A percentile compares a stretch with the other conserved stretches of the same genome.
Conservation (phyloP, 2,113 vertebrate genomes). For the Dasyprocta punctata region DNA sequence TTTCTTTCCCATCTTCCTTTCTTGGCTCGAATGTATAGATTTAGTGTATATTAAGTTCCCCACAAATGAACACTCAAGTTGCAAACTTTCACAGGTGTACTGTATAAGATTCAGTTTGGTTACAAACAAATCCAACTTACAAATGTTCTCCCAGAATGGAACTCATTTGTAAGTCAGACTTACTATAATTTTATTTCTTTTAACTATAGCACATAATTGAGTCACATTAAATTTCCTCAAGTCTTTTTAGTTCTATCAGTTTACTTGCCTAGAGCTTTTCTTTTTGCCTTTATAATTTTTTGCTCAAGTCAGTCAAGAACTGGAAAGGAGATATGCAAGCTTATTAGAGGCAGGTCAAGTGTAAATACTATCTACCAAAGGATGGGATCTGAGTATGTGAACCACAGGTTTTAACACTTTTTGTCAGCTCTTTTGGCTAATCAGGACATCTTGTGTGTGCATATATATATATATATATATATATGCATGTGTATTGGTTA, state of each 20-base stretch:
- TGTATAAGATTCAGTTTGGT: neutral
- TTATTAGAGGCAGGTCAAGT: neutral
- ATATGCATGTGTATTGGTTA: too few relatives aligned
- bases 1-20: conserved; percentile 36
- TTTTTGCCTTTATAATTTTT: conserved; percentile 52
- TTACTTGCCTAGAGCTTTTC: conserved; percentile 38
- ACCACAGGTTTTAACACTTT: neutral
- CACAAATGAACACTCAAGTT: neutral
- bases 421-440: conserved; percentile 44
- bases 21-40: conserved; percentile 4
- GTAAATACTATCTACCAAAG: neutral
- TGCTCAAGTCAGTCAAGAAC: conserved; percentile 31
- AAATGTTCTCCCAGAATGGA: neutral
- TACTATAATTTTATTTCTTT: conserved; percentile 10
- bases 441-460: neutral
- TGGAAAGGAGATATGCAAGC: neutral
- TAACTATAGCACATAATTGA: conserved; percentile 24
- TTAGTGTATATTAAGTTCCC: neutral
- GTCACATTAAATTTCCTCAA: neutral
- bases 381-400: neutral
- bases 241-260: conserved; percentile 35
- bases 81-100: neutral
- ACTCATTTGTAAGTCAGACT: neutral
- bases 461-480: neutral
- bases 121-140: neutral